phyloP scores from a whole-genome alignment of 2,797 vertebrate species.

The Paratrypauchen microcephalus region DNA sequence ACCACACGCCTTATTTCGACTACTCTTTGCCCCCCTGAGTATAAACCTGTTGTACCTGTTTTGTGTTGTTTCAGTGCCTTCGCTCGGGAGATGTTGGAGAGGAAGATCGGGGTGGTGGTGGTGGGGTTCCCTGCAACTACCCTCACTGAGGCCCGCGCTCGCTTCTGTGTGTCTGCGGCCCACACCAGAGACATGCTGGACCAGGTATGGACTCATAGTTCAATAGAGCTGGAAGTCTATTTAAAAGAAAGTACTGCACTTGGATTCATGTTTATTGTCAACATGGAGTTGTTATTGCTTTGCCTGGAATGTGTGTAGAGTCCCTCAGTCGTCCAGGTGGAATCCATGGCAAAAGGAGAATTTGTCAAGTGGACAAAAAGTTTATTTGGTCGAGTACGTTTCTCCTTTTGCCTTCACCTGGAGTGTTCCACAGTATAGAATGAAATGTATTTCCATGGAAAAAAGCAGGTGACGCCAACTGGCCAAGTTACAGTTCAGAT shows the following conservation, averaged over 20 bases:
- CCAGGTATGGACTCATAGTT: conserved; percentile 63
- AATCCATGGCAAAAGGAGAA: too few relatives aligned
- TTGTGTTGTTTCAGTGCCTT: conserved; percentile 79
- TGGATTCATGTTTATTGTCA: too few relatives aligned
- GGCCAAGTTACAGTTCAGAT: too few relatives aligned
- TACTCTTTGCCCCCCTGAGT: not conserved
- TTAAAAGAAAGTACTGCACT: not conserved
- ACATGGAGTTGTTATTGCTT: too few relatives aligned
- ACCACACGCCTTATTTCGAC: not conserved
- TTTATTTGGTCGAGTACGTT: too few relatives aligned
- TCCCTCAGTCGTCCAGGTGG: too few relatives aligned
- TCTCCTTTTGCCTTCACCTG: too few relatives aligned
- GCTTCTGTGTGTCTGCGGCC: conserved; percentile 88
- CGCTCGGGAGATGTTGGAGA: conserved; percentile 83
- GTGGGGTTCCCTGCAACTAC: conserved; percentile 94
- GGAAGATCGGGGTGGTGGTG: conserved; percentile 88
- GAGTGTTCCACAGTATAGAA: too few relatives aligned
- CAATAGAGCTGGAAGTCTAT: not conserved
- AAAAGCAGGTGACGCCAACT: too few relatives aligned
- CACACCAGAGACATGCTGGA: conserved; percentile 89
- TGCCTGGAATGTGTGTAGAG: too few relatives aligned
- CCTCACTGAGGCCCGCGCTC: conserved; percentile 86
- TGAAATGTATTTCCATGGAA: too few relatives aligned
- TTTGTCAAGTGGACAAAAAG: too few relatives aligned
- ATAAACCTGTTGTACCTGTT: not conserved